Evolutionary conservation across 2,888 invertebrate genomes (phyloP).

Genomic region (Yponomeuta evonymella): DNA sequence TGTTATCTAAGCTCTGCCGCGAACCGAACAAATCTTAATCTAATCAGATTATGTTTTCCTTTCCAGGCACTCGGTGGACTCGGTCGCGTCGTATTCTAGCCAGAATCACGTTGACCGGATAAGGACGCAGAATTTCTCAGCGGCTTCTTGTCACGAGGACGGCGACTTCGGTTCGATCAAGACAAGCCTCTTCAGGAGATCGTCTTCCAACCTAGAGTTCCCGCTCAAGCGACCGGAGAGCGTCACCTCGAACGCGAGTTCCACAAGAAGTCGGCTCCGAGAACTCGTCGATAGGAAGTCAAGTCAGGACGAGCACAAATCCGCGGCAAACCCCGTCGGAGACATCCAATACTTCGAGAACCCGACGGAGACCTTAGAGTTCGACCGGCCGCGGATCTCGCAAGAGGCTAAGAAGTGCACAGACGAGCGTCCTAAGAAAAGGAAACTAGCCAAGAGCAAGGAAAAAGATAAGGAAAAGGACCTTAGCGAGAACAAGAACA

Average conservation of each 20-base stretch:
- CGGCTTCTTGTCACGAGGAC: slow-evolving; percentile 75
- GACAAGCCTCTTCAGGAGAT: slow-evolving; percentile 69
- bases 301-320: slow-evolving; percentile 69
- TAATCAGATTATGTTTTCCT: slow-evolving; percentile 52
- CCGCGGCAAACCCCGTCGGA: slow-evolving; percentile 64
- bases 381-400: slow-evolving; percentile 60
- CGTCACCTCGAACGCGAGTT: slow-evolving; percentile 67
- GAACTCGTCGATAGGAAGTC: slow-evolving; percentile 73
- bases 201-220: slow-evolving; percentile 65
- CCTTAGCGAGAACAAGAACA: slow-evolving; percentile 50
- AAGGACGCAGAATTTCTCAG: slow-evolving; percentile 73
- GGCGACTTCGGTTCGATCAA: slow-evolving; percentile 70
- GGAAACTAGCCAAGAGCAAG: slow-evolving; percentile 58
- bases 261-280: slow-evolving; percentile 73
- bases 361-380: slow-evolving; percentile 69
- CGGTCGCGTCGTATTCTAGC: slow-evolving; percentile 77
- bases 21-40: slow-evolving; percentile 43
- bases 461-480: slow-evolving; percentile 42
- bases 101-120: slow-evolving; percentile 77
- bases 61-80: slow-evolving; percentile 76
- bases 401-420: slow-evolving; percentile 58
- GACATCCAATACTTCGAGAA: slow-evolving; percentile 73
- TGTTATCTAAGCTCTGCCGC: slow-evolving; percentile 40
- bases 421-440: slow-evolving; percentile 66
- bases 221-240: slow-evolving; percentile 65